Evolutionary conservation across 1,140 invertebrate genomes (phyloP).

Genomic region (Panagrolaimus sp.): DNA sequence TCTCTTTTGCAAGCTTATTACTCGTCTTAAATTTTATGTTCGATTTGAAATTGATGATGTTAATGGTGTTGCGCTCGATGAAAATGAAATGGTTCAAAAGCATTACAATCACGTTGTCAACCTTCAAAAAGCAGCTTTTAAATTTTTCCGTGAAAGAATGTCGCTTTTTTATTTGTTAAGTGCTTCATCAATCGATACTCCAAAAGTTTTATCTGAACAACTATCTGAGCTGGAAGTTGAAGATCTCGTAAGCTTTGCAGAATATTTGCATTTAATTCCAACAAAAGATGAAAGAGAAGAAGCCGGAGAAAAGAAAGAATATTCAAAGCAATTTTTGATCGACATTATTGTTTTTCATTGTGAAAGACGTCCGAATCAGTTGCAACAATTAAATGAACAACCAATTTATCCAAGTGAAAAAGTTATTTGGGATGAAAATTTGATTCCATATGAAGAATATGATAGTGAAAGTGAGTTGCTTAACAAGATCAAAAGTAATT

Average conservation of each 20-base stretch:
- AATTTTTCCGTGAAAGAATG: constrained; percentile 70
- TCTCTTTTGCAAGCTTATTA: constrained; percentile 76
- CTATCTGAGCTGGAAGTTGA: constrained; percentile 71
- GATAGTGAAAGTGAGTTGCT: constrained; percentile 84
- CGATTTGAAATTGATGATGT: constrained; percentile 96
- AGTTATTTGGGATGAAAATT: constrained; percentile 97
- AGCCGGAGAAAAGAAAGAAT: constrained; percentile 69
- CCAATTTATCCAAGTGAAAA: constrained; percentile 95
- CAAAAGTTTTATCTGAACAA: constrained; percentile 76
- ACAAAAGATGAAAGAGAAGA: constrained; percentile 66
- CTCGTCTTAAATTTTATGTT: constrained; percentile 92
- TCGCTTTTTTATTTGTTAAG: constrained; percentile 81
- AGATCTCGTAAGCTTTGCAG: constrained; percentile 75
- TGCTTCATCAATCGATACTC: constrained; percentile 85
- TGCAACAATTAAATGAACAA: constrained; percentile 93
- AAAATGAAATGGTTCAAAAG: constrained; percentile 75
- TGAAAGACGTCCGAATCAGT: constrained; percentile 79
- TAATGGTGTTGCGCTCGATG: constrained; percentile 77
- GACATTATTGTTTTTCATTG: constrained; percentile 68
- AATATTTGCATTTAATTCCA: constrained; percentile 77
- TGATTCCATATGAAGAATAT: constrained; percentile 94
- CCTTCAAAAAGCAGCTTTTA: constrained; percentile 80
- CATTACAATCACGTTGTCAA: constrained; percentile 65
- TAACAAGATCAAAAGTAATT: too few species aligned
- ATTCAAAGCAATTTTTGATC: constrained; percentile 76